Evolutionary conservation across 2,888 invertebrate species (phyloP).

Genomic region (Metacarcinus magister): DNA sequence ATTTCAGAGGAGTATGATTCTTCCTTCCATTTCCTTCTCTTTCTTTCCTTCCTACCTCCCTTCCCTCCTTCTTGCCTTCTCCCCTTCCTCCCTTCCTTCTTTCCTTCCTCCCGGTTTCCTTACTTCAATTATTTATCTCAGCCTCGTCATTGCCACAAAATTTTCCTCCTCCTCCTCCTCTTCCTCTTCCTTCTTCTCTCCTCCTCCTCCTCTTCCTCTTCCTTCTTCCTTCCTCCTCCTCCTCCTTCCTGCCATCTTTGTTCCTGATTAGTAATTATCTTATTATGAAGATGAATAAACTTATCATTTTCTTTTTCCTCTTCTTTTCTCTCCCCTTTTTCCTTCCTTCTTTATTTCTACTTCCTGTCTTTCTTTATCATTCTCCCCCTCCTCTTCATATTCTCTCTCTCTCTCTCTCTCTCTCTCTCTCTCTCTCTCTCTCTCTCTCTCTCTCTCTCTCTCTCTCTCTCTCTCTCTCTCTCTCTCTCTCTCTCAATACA

Average conservation of each 20-base stretch:
- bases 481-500: slow-evolving; percentile 20
- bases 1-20: background rate
- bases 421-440: background rate
- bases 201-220: slow-evolving; percentile 5
- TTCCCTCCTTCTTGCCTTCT: background rate
- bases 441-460: slow-evolving; percentile 43
- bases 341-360: background rate
- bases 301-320: background rate
- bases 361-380: background rate
- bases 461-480: slow-evolving; percentile 48
- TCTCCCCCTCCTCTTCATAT: background rate
- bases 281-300: background rate
- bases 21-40: background rate
- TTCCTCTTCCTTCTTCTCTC: background rate
- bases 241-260: background rate
- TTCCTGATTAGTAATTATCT: background rate
- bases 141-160: background rate
- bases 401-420: background rate
- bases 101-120: background rate
- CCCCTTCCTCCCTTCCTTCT: background rate
- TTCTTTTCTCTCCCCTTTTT: background rate
- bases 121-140: background rate
- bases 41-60: background rate
- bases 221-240: background rate
- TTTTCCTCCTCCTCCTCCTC: background rate